Percentiles rank a stretch among this genome's conserved stretches.
phyloP scores from a whole-genome alignment of 1,140 invertebrate species.

The Pogonomyrmex barbatus region DNA sequence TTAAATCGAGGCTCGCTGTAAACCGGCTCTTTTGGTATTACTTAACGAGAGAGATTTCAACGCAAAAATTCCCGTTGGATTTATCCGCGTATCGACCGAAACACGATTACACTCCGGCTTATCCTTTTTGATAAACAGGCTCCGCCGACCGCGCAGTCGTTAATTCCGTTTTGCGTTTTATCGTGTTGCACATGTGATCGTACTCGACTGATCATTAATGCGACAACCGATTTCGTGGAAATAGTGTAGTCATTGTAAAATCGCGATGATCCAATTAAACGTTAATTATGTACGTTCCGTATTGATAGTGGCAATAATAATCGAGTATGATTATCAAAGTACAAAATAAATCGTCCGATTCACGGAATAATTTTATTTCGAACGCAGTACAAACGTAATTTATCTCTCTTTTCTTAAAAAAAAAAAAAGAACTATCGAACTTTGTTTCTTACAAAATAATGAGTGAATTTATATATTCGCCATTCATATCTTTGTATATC shows the following conservation, averaged over 20 bases:
- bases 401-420: neutral
- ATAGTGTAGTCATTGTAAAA: neutral
- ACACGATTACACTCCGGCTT: slow-evolving; percentile 19
- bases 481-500: neutral
- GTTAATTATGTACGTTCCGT: slow-evolving; percentile 22
- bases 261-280: slow-evolving; percentile 39
- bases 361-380: slow-evolving; percentile 10
- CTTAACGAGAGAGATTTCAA: neutral
- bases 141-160: slow-evolving; percentile 10
- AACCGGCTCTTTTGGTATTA: neutral
- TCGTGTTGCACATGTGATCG: slow-evolving; percentile 25
- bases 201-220: slow-evolving; percentile 32
- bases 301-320: slow-evolving; percentile 24
- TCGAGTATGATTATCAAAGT: neutral
- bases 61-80: slow-evolving; percentile 16
- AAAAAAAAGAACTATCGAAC: neutral
- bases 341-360: slow-evolving; percentile 20
- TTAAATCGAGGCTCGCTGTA: neutral
- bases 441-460: slow-evolving; percentile 32
- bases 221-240: neutral
- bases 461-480: neutral
- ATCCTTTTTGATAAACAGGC: slow-evolving; percentile 51
- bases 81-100: slow-evolving; percentile 33
- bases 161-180: slow-evolving; percentile 56
- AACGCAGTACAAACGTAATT: neutral